These are phyloP conservation scores for Syrista parreyssii DNA, from an alignment of 2,888 invertebrate species.

Conservation along the genomic window DNA sequence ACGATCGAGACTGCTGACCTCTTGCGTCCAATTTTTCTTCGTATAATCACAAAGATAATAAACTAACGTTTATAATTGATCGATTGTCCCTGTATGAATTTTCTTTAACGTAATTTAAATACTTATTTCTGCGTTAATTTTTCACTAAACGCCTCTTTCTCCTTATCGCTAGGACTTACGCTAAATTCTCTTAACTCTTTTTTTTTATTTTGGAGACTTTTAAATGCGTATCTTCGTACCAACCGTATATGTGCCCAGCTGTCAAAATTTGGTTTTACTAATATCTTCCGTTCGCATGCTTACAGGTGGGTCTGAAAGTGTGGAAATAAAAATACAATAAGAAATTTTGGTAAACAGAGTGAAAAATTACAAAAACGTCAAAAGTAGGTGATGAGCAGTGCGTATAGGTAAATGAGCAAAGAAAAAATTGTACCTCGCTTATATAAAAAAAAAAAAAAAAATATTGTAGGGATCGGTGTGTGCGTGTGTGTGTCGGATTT, in stretches of 20 bases:
- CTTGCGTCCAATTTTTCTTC: too few relatives aligned
- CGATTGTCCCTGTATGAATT: too few relatives aligned
- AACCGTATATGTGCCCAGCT: constrained; percentile 24
- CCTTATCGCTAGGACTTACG: background rate
- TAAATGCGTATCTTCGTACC: constrained; percentile 37
- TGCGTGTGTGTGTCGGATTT: too few relatives aligned
- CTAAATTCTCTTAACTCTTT: background rate
- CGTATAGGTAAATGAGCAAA: too few relatives aligned
- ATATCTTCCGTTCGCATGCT: constrained; percentile 31
- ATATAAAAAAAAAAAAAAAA: too few relatives aligned
- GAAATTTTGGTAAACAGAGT: constrained; percentile 36
- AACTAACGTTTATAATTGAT: too few relatives aligned
- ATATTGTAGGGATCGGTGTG: too few relatives aligned
- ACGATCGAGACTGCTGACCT: too few relatives aligned
- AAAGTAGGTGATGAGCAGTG: constrained; percentile 12
- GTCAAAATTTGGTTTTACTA: constrained; percentile 20
- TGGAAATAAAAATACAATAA: constrained; percentile 55
- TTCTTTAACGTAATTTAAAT: too few relatives aligned
- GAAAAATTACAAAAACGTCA: constrained; percentile 35
- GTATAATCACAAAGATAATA: too few relatives aligned
- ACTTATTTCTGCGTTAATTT: background rate
- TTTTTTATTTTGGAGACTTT: constrained; percentile 25
- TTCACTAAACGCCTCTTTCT: background rate
- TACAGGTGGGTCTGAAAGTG: constrained; percentile 63
- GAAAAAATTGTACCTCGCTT: too few relatives aligned